Base-by-base conservation (phyloP, 2,888 invertebrate species). In the Drosophila peninsularis region DNA sequence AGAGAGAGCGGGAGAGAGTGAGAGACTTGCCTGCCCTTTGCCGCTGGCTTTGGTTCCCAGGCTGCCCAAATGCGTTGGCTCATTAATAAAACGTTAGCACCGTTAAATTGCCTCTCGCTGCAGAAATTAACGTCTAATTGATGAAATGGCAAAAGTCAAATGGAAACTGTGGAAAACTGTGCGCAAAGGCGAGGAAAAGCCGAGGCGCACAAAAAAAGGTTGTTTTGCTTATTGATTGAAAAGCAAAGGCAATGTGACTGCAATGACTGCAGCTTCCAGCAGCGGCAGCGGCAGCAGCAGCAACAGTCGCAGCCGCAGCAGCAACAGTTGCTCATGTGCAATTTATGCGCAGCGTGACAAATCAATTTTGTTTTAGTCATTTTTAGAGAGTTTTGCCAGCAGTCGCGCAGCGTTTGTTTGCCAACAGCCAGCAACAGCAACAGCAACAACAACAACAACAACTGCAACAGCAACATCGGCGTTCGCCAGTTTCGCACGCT, bases 331-430 rank as follows among this genome's bases (percentile, higher is more conserved):
- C 72, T 87, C 86, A 88, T 90, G 78, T 85, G 90, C 89, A 90
- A 90, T 90, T 90, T 90, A 90, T 90, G 90, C 84, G 87, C 90
- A 88, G 82, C 90, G 86, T 90, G 90, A 88, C 84, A 88, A 82
- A 87, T 86, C 86, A 88, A 86, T 88, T 88, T 86, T 82, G 71
- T 75, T 73, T 68, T 60, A 73, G 73, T 65, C 61, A 76, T 76
- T 75, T 71, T 80, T 71, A 79, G 70, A 73, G 71, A 75, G 73
- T 74, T 78, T 81, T 73, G 68, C 68, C 73, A 61, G 54, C 63
- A 60, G 47, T 32, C 53, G 44, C 24, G 64, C 62, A 62, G 60
- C 56, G 34, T 55, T 47, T 63, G 44, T 62, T 63, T 62, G 81
- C 67, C 73, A 76, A 80, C 77, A 44, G 58, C 65, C 74, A 44